Conservation (phyloP, 2,888 invertebrate genomes). For the Catocala nupta region DNA sequence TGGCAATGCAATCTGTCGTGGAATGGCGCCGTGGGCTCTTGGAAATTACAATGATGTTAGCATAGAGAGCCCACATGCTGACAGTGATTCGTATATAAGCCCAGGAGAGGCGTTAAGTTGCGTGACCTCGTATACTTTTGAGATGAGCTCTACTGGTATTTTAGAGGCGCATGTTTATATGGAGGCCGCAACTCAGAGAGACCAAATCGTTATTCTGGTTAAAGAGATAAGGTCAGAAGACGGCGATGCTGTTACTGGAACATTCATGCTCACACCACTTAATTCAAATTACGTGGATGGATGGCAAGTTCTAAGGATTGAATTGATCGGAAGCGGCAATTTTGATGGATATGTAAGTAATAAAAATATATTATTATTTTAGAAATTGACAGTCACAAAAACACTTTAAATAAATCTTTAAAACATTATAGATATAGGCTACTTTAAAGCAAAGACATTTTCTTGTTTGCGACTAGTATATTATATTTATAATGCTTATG, state of each 20-base stretch:
- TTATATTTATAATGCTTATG: too few relatives aligned
- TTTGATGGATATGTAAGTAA: slow-evolving; percentile 62
- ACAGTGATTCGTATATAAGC: slow-evolving; percentile 48
- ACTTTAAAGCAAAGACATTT: too few relatives aligned
- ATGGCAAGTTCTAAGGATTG: slow-evolving; percentile 51
- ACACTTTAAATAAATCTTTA: too few relatives aligned
- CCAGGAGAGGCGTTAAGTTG: slow-evolving; percentile 53
- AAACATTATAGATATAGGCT: too few relatives aligned
- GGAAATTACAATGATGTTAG: slow-evolving; percentile 43
- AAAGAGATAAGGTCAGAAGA: slow-evolving; percentile 39
- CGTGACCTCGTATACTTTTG: slow-evolving; percentile 55
- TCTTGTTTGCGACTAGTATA: too few relatives aligned
- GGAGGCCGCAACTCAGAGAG: slow-evolving; percentile 37
- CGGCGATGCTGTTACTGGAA: slow-evolving; percentile 43
- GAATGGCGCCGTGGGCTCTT: slow-evolving; percentile 45
- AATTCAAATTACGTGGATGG: slow-evolving; percentile 39
- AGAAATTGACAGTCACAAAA: too few relatives aligned
- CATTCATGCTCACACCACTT: slow-evolving; percentile 34
- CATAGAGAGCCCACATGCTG: slow-evolving; percentile 44
- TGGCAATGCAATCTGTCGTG: slow-evolving; percentile 42
- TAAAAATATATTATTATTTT: too few relatives aligned
- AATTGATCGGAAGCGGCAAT: slow-evolving; percentile 38
- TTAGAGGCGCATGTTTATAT: slow-evolving; percentile 54
- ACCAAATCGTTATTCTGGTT: slow-evolving; percentile 51
- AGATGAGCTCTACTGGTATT: slow-evolving; percentile 48